A percentile compares a stretch with the other conserved stretches of the same genome.
phyloP scores from a whole-genome alignment of 2,888 invertebrate genomes.

The Oconnorella tubifera region DNA sequence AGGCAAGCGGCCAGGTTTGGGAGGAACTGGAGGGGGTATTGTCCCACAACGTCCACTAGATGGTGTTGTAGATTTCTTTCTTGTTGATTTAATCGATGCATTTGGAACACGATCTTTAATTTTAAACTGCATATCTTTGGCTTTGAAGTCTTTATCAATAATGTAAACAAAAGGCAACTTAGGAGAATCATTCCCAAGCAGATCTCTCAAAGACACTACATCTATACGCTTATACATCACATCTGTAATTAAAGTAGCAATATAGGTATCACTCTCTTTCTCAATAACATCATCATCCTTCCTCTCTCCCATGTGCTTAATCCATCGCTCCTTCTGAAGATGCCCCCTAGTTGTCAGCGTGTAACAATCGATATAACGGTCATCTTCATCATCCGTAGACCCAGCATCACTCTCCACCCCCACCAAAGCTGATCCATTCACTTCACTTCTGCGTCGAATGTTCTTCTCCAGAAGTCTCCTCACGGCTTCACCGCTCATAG shows the following conservation, averaged over 20 bases:
- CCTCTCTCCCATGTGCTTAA: slow-evolving; percentile 17
- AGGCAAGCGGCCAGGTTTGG: slow-evolving; percentile 31
- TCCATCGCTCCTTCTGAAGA: slow-evolving; percentile 28
- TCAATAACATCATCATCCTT: background rate
- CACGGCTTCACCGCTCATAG: slow-evolving; percentile 11
- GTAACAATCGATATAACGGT: slow-evolving; percentile 31
- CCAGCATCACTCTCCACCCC: background rate
- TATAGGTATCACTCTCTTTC: slow-evolving; percentile 10
- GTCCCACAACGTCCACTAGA: background rate
- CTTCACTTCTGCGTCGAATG: background rate
- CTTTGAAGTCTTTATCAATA: background rate
- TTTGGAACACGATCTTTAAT: background rate
- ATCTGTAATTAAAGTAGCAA: slow-evolving; percentile 19
- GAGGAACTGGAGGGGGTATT: slow-evolving; percentile 33
- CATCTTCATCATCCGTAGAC: slow-evolving; percentile 16
- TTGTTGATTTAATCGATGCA: background rate
- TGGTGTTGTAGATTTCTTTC: background rate
- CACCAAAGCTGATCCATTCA: background rate
- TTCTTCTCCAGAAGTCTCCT: slow-evolving; percentile 2
- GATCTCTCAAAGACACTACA: background rate
- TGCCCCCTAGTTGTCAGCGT: slow-evolving; percentile 27
- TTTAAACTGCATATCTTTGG: background rate
- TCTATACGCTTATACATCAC: slow-evolving; percentile 7
- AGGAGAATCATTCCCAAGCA: background rate
- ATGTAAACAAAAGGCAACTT: background rate